Percentiles rank a stretch among this genome's conserved stretches.
Evolutionary conservation across 2,888 invertebrate genomes (phyloP).

Genomic region (Auanema freiburgensis): DNA sequence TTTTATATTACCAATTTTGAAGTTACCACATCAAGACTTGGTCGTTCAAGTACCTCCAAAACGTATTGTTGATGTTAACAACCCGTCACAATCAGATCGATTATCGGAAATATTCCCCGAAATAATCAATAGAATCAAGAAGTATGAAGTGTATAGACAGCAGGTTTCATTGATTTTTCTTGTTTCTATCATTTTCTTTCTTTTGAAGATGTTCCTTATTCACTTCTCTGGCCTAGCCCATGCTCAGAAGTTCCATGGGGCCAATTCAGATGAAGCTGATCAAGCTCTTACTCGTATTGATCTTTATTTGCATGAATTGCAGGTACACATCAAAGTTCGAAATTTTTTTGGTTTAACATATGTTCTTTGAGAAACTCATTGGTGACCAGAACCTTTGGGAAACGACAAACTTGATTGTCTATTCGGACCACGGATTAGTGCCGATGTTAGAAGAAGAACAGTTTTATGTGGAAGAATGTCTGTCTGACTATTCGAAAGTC

Average conservation of each 20-base stretch:
- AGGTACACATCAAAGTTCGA: constrained; percentile 32
- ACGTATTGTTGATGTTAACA: constrained; percentile 51
- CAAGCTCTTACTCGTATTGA: constrained; percentile 54
- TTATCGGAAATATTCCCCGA: constrained; percentile 51
- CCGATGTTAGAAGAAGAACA: constrained; percentile 59
- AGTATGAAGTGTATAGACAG: constrained; percentile 59
- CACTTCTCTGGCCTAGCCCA: constrained; percentile 56
- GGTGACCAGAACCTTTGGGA: constrained; percentile 47
- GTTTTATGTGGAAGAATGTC: constrained; percentile 61
- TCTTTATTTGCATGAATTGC: constrained; percentile 56
- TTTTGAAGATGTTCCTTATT: constrained; percentile 36
- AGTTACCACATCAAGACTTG: constrained; percentile 58
- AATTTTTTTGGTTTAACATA: not conserved
- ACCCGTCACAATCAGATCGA: constrained; percentile 48
- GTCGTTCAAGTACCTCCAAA: constrained; percentile 58
- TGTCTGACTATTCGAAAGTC: constrained; percentile 57
- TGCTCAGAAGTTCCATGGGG: constrained; percentile 53
- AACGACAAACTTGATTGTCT: constrained; percentile 59
- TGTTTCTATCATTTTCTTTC: too few relatives aligned
- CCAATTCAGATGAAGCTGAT: constrained; percentile 52
- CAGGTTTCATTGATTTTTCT: constrained; percentile 34
- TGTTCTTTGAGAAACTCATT: constrained; percentile 47
- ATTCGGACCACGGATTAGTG: constrained; percentile 59
- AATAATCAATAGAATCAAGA: constrained; percentile 55
- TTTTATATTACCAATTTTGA: constrained; percentile 9